phyloP scores from a whole-genome alignment of 2,113 vertebrate genomes.

The Serinus canaria region DNA sequence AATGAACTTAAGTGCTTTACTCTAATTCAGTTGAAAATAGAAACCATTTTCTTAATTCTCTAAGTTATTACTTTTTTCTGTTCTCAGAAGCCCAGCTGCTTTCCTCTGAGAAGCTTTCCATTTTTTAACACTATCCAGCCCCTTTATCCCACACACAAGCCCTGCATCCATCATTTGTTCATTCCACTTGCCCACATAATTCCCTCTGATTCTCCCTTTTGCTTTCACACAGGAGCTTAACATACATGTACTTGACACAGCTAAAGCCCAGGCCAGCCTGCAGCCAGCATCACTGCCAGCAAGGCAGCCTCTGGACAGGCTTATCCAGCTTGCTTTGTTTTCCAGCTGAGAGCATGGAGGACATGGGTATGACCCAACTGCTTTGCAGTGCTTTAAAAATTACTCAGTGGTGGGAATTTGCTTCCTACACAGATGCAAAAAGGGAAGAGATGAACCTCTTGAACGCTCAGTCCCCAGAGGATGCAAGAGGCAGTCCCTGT shows the following conservation, averaged over 20 bases:
- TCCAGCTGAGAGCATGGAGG: neutral
- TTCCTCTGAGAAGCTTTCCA: neutral
- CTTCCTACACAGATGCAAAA: neutral
- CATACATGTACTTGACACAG: neutral
- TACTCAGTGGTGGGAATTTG: neutral
- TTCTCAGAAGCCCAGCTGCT: neutral
- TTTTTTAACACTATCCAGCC: neutral
- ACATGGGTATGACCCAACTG: neutral
- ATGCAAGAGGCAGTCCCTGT: accelerated
- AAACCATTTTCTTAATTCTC: neutral
- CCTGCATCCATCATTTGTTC: neutral
- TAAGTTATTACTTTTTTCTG: neutral
- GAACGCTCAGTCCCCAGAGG: neutral
- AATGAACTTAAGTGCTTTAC: neutral
- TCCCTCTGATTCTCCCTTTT: neutral
- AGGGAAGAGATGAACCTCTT: neutral
- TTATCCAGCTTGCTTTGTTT: neutral
- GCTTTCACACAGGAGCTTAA: neutral
- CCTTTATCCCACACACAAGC: neutral
- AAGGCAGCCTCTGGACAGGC: neutral
- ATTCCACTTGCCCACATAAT: neutral
- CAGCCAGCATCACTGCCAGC: neutral
- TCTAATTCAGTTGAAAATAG: neutral
- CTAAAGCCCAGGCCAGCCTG: neutral
- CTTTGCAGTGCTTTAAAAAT: neutral